Evolutionary conservation across 2,888 invertebrate species (phyloP).

Genomic region (Chorisops tibialis): DNA sequence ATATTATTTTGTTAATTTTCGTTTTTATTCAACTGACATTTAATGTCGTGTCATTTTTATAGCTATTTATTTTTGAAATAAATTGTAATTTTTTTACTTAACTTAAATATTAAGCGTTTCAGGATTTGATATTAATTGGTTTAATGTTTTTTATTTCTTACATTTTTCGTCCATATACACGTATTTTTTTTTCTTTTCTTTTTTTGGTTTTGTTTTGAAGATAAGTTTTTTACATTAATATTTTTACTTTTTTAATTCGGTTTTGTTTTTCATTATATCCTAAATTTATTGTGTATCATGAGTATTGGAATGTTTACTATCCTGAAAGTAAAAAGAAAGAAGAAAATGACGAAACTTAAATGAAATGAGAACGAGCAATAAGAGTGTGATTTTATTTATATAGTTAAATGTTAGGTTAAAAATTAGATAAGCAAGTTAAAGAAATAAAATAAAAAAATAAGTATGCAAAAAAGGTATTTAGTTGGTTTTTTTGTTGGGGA

Average conservation of each 20-base stretch:
- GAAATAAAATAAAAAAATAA: not conserved
- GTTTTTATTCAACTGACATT: conserved; percentile 6
- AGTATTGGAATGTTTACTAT: conserved; percentile 38
- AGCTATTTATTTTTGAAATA: conserved; percentile 27
- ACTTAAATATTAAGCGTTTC: conserved; percentile 28
- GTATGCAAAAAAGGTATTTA: not conserved
- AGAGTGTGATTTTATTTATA: not conserved
- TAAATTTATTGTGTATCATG: conserved; percentile 37
- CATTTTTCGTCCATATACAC: conserved; percentile 11
- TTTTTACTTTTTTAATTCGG: not conserved
- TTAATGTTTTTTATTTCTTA: conserved; percentile 13
- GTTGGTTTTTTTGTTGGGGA: not conserved
- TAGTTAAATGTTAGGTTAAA: not conserved
- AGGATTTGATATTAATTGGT: conserved; percentile 1
- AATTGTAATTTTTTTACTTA: conserved; percentile 16
- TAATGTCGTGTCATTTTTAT: conserved; percentile 21
- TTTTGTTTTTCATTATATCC: conserved; percentile 21
- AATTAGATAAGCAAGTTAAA: not conserved
- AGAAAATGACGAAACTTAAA: conserved; percentile 22
- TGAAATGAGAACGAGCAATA: conserved; percentile 7
- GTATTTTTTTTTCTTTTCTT: conserved; percentile 4
- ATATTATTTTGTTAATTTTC: too few species aligned
- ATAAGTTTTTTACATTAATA: not conserved
- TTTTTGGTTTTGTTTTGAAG: conserved; percentile 9
- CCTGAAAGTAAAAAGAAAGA: conserved; percentile 34